Conservation (phyloP, 1,140 invertebrate species). For the Odontomachus brunneus region DNA sequence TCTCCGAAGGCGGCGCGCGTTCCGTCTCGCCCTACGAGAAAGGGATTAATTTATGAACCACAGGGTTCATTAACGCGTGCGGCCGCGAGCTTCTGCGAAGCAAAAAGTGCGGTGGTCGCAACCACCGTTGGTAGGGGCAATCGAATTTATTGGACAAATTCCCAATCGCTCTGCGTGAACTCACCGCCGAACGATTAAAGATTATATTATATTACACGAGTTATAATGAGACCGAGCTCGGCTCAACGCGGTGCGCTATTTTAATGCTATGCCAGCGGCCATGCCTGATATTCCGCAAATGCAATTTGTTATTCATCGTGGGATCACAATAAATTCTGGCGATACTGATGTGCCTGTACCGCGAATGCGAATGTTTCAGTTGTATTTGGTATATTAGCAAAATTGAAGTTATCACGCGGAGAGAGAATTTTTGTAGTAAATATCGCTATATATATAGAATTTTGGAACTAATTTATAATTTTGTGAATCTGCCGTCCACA, state of each 20-base stretch:
- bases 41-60: slow-evolving; percentile 47
- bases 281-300: neutral
- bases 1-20: slow-evolving; percentile 14
- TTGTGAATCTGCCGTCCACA: no score
- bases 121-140: slow-evolving; percentile 4
- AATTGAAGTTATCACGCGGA: neutral
- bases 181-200: slow-evolving; percentile 28
- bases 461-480: no score
- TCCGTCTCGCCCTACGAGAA: slow-evolving; percentile 14
- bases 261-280: slow-evolving; percentile 15
- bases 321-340: neutral
- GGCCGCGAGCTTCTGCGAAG: no score
- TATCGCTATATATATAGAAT: no score
- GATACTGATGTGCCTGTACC: neutral
- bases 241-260: slow-evolving; percentile 14
- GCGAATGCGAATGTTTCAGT: neutral
- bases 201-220: slow-evolving; percentile 48
- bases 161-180: slow-evolving; percentile 38
- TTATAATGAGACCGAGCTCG: neutral
- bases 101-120: slow-evolving; percentile 19
- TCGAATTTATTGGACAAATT: slow-evolving; percentile 39
- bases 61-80: slow-evolving; percentile 31
- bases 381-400: neutral
- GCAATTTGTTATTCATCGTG: slow-evolving; percentile 30
- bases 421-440: no score